Evolutionary conservation across 2,888 invertebrate species (phyloP), one percentile per base, ranked within the genome.

Genomic region (Melanotus villosus): DNA sequence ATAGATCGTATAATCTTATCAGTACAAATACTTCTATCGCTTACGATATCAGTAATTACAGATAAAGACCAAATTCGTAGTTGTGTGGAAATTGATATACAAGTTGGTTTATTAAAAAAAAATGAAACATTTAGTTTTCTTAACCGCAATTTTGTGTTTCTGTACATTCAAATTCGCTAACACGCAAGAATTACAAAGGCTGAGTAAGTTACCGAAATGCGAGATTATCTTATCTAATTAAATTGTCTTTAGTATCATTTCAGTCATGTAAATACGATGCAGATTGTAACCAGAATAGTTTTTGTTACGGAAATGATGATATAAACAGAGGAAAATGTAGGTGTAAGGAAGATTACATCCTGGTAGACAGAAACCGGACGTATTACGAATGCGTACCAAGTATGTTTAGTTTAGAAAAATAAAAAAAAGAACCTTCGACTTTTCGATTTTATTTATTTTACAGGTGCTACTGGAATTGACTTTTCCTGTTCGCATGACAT

Each of bases 311-410:
- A 7, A 83, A 82, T 67, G 81, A 82, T 69, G 72, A 72, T 26
- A 23, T 34, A 5, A 72, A 73, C 34, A 71, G 32, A 76, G 83
- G 84, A 41, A 71, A 74, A 34, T 87, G 87, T 70, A 80, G 82
- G 68, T 87, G 87, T 77, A 80, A 81, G 73, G 77, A 81, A 1
- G 79, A 81, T 47, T 84, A 81, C 65, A 81, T 83, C 67, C 83
- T 84, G 23, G 76, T 84, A 26, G 80, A 80, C 62, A 80, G 79
- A 66, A 85, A 84, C 75, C 77, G 76, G 38, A 84, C 84, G 1
- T 79, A 76, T 72, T 83, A 83, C 59, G 81, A 84, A 67, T 87
- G 86, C 73, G 70, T 85, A 6, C 50, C 30, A 18, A 32, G 79
- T 79, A 82, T n/a, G n/a, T n/a, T n/a, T n/a, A n/a, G n/a, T n/a